These are phyloP conservation scores for Paramormyrops hopkinsi DNA, from an alignment of 2,797 vertebrate species.

Conservation along the genomic window DNA sequence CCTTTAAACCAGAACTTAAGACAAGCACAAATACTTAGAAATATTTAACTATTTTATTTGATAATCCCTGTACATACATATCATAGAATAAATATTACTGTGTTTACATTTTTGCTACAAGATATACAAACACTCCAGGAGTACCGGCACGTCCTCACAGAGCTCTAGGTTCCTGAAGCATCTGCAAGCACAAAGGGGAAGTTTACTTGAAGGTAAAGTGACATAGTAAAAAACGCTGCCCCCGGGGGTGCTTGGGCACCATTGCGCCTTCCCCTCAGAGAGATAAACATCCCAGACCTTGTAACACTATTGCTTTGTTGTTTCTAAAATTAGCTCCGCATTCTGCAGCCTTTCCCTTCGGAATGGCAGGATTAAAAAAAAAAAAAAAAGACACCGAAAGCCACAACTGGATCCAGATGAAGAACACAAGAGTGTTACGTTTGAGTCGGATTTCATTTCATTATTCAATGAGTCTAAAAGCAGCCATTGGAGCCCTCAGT, in stretches of 20 bases:
- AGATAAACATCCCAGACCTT: conserved; percentile 35
- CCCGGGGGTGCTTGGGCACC: not conserved
- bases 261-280: not conserved
- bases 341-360: conserved; percentile 24
- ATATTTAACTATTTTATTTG: not conserved
- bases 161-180: not conserved
- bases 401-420: conserved; percentile 58
- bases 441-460: conserved; percentile 53
- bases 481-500: not conserved
- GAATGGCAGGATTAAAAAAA: conserved; percentile 13
- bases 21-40: not conserved
- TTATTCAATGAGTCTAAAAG: conserved; percentile 58
- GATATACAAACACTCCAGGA: not conserved
- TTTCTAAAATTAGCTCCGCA: conserved; percentile 42
- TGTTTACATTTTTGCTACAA: not conserved
- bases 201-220: not conserved
- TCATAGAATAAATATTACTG: not conserved
- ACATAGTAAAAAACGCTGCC: not conserved
- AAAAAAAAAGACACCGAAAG: conserved; percentile 23
- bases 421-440: conserved; percentile 49
- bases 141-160: not conserved
- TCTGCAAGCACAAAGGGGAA: not conserved
- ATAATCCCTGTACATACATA: not conserved
- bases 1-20: not conserved
- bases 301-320: conserved; percentile 34